phyloP scores from a whole-genome alignment of 2,113 vertebrate species.

The Petrocephalus zakoni region DNA sequence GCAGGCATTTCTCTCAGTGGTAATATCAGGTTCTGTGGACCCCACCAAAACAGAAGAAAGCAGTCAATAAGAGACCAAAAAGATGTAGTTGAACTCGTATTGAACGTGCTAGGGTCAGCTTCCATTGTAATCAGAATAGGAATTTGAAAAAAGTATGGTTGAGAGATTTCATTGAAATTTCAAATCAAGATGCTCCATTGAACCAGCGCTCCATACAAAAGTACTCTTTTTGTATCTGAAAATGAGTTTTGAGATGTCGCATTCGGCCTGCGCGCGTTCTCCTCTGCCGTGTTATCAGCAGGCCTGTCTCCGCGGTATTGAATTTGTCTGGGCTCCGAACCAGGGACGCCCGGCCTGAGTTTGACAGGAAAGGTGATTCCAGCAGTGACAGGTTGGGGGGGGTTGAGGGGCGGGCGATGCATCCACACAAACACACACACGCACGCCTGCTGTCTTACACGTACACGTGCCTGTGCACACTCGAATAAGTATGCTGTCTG shows the following conservation, averaged over 20 bases:
- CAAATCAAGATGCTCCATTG: slow-evolving; percentile 20
- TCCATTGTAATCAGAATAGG: slow-evolving; percentile 9
- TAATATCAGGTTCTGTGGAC: background rate
- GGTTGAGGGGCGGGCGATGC: too few species aligned
- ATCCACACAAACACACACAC: background rate
- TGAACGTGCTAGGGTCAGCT: background rate
- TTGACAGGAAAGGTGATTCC: slow-evolving; percentile 6
- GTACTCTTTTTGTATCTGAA: slow-evolving; percentile 17
- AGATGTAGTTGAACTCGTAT: background rate
- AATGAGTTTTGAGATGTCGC: slow-evolving; percentile 4
- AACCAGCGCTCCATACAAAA: background rate
- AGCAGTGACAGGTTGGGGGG: background rate
- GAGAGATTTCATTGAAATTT: slow-evolving; percentile 22
- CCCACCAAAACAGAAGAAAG: background rate
- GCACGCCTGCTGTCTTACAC: background rate
- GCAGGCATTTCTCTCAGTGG: background rate
- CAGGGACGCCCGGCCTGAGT: background rate
- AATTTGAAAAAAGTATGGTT: slow-evolving; percentile 19
- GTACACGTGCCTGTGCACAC: slow-evolving; percentile 25
- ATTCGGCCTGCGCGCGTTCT: background rate
- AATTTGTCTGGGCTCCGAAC: slow-evolving; percentile 13
- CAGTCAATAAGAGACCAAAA: background rate
- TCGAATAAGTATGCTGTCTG: too few species aligned
- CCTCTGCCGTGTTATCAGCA: background rate
- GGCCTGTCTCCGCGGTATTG: slow-evolving; percentile 6